phyloP scores from a whole-genome alignment of 1,140 invertebrate genomes.

The Lucilia cuprina region DNA sequence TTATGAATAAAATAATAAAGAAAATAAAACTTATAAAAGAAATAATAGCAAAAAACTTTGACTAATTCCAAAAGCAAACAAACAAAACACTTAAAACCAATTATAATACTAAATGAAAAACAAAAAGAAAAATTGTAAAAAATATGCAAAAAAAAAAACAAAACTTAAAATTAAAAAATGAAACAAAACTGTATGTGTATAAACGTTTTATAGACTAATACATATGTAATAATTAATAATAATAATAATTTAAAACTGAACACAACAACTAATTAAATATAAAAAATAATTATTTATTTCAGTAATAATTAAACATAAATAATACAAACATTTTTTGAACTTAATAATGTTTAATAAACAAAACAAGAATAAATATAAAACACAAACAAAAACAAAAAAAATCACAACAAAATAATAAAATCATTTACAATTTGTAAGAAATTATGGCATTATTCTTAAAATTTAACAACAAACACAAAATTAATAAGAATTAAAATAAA shows the following conservation, averaged over 20 bases:
- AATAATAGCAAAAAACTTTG: background rate
- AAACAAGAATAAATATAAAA: slow-evolving; percentile 33
- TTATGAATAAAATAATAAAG: slow-evolving; percentile 1
- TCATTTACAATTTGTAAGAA: slow-evolving; percentile 25
- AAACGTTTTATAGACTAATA: slow-evolving; percentile 31
- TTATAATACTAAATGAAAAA: background rate
- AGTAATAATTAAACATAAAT: background rate
- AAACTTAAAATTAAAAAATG: background rate
- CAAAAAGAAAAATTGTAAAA: background rate
- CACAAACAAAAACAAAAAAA: slow-evolving; percentile 21
- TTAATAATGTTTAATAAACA: background rate
- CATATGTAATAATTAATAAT: background rate
- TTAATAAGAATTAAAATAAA: slow-evolving; percentile 12
- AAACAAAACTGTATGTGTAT: slow-evolving; percentile 22
- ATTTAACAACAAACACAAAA: slow-evolving; percentile 12
- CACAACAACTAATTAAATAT: slow-evolving; percentile 36
- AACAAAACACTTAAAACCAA: background rate
- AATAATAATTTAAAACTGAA: slow-evolving; percentile 43
- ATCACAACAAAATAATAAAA: slow-evolving; percentile 22
- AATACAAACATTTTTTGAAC: slow-evolving; percentile 22
- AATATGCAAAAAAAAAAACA: slow-evolving; percentile 4
- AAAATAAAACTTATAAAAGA: background rate
- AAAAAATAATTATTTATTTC: too few species aligned
- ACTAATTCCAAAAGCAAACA: background rate
- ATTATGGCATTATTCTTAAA: slow-evolving; percentile 33